Base-by-base conservation (phyloP, 1,140 invertebrate species). In the Leptoteleia sp. region DNA sequence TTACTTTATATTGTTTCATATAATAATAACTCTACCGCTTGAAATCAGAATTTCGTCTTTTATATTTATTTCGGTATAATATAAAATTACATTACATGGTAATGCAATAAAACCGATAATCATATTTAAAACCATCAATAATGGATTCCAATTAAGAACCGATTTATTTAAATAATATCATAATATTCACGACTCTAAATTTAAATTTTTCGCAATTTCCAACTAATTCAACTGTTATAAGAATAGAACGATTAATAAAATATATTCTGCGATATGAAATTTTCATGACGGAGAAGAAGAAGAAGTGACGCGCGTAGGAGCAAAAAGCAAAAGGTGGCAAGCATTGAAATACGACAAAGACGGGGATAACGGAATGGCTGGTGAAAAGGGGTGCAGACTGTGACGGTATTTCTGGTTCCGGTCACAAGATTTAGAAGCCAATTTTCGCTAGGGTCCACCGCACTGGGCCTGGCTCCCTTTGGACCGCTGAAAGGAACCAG, bases 361-460 rank as follows among this genome's bases (percentile, higher is more conserved):
- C 50, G 29, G 38, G 57, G 57, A 61, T 47, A 75, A 61, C 54
- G 22, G 54, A 64, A 45, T 40, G 50, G 35, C 13, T 15, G 38
- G 35, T 42, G 55, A 75, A 62, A 75, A 73, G 38, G 65, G 68
- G 79, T 54, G 52, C 40, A 17, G n/a, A 47, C 33, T 11, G 29
- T 59, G 61, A 70, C 57, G 42, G 67, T 76, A 75, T 72, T 78
- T 67, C 81, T 85, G 83, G 80, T 87, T 87, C 82, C 83, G 80
- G 80, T 81, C 79, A 65, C 80, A 85, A 87, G 85, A 86, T 87
- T 86, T 87, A 87, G 85, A 87, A 86, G 85, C 83, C 85, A 87
- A 86, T 87, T 87, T 87, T 86, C 83, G 83, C 83, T 76, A 82
- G 83, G 83, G 85, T 86, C 85, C 84, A 83, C 79, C 80, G 77